Evolutionary conservation across 2,113 vertebrate genomes (phyloP), one percentile per base, ranked within the genome.

Genomic region (Indicator indicator): DNA sequence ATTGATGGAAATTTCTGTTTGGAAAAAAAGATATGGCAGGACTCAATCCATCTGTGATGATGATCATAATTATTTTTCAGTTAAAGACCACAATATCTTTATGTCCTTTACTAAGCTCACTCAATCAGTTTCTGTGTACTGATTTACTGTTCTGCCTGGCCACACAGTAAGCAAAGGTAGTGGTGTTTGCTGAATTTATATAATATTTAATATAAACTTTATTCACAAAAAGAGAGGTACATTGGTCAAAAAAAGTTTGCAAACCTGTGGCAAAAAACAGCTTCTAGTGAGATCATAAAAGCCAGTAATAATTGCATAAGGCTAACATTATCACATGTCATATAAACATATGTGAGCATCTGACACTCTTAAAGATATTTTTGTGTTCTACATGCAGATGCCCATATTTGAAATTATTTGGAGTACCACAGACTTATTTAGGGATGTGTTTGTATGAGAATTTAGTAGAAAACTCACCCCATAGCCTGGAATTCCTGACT

Each of bases 401-500:
- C 15, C n/a, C 33, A 32, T 50, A 70, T 5, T 3, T 76, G 27
- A 83, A 88, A 73, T 80, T 27, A 72, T 59, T 90, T 58, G 74
- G 54, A 91, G 54, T 73, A 77, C 18, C 33, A 77, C 7, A 72
- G 50, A 55, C 13, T 54, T 74, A 75, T 15, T 73, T 46, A 56
- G 26, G 64, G 11, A 46, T 42, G 14, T 44, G 17, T 11, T 20
- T 16, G 7, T 30, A 62, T 11, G 44, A 21, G 7, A 82, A 92
- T 82, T 68, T 23, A 33, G 28, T 40, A 62, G 88, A 68, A 91
- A 77, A 81, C 97, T 96, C 97, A 99, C 99, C 89, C 95, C 97
- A 80, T 99, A 99, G 96, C 99, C 99, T 91, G 97, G 95, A 93
- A 99, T 98, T 97, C 99, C 99, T 28, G 97, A 92, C 78, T 99